Conservation (phyloP, 1,140 invertebrate genomes). For the Drosophila biarmipes region DNA sequence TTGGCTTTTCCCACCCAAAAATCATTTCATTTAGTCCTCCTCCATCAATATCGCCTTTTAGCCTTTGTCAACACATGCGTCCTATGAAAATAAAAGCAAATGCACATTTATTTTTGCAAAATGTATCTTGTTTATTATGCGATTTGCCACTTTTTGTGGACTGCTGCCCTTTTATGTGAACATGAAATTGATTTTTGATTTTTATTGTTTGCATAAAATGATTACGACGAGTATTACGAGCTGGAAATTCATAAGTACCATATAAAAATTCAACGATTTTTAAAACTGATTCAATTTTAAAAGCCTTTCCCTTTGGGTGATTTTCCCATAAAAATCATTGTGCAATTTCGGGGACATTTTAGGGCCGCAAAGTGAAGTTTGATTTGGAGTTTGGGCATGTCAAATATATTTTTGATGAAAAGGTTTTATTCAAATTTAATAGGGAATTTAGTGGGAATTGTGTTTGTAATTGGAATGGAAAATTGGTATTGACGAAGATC, state of each 20-base stretch:
- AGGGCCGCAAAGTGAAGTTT: constrained; percentile 20
- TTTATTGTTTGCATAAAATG: constrained; percentile 57
- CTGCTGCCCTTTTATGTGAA: constrained; percentile 24
- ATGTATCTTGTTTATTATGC: constrained; percentile 20
- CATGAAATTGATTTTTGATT: constrained; percentile 65
- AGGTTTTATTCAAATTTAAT: neutral
- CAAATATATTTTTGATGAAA: neutral
- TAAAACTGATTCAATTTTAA: constrained; percentile 59
- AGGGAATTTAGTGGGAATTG: neutral
- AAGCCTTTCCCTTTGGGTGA: constrained; percentile 33
- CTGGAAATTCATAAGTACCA: constrained; percentile 44
- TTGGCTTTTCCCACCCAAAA: constrained; percentile 24
- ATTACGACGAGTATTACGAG: constrained; percentile 33
- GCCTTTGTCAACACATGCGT: constrained; percentile 33
- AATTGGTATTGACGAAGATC: neutral
- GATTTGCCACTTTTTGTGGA: constrained; percentile 28
- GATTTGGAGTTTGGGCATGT: constrained; percentile 32
- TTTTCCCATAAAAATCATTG: constrained; percentile 55
- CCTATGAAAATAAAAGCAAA: constrained; percentile 50
- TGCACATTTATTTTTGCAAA: constrained; percentile 38
- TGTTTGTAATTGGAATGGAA: neutral
- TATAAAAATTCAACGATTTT: constrained; percentile 62
- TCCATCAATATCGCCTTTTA: constrained; percentile 16
- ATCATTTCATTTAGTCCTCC: constrained; percentile 14
- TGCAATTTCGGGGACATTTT: constrained; percentile 38